Conservation (phyloP, 2,113 vertebrate species). For the Pyrgilauda ruficollis region DNA sequence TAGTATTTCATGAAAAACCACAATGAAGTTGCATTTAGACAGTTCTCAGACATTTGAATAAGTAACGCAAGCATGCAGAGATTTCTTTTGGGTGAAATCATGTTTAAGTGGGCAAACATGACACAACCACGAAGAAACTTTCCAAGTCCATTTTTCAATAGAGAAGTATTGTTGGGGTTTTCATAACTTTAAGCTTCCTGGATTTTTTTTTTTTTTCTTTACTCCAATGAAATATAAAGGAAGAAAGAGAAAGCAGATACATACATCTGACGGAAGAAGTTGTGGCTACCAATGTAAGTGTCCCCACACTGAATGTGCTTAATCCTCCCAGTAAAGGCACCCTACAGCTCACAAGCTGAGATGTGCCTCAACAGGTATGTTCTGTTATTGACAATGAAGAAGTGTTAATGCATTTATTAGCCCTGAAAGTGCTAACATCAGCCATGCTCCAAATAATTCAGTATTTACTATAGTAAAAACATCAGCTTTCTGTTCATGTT, state of each 20-base stretch:
- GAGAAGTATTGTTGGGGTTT: not conserved
- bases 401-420: constrained; percentile 33
- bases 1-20: not conserved
- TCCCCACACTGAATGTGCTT: not conserved
- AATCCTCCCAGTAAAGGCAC: not conserved
- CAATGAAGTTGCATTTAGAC: not conserved
- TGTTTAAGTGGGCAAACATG: not conserved
- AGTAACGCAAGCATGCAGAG: not conserved
- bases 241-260: not conserved
- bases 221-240: not conserved
- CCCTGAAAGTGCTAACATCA: not conserved
- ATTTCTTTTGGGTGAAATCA: not conserved
- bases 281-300: not conserved
- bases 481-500: not conserved
- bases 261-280: not conserved
- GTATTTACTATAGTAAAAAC: not conserved
- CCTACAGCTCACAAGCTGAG: not conserved
- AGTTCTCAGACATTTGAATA: not conserved
- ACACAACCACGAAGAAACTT: not conserved
- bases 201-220: not conserved
- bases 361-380: constrained; percentile 3
- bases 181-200: not conserved
- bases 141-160: not conserved
- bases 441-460: not conserved
- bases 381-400: not conserved